A percentile compares a stretch with the other conserved stretches of the same genome.
These are phyloP conservation scores for Lepidothrix coronata DNA, from an alignment of 2,113 vertebrate genomes.

Conservation along the genomic window DNA sequence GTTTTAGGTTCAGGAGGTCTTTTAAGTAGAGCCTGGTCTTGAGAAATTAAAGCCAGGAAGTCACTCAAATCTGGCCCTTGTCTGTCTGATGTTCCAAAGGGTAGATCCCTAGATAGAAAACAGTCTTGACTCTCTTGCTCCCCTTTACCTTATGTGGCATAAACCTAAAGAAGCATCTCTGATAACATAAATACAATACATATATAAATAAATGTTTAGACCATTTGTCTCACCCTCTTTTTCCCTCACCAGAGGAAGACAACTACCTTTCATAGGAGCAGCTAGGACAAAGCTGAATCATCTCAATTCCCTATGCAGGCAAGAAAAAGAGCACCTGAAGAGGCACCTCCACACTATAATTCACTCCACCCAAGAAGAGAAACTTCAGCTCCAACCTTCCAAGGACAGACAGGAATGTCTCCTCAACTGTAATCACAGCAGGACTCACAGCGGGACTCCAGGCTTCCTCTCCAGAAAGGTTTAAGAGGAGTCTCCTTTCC, in stretches of 20 bases:
- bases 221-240: neutral
- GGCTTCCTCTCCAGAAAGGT: neutral
- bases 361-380: neutral
- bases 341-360: neutral
- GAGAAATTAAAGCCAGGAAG: neutral
- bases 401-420: neutral
- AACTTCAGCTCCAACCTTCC: neutral
- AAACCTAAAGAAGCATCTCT: neutral
- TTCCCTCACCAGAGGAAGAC: accelerated
- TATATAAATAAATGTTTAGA: neutral
- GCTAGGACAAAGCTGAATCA: neutral
- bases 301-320: neutral
- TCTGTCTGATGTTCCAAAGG: neutral
- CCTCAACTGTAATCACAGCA: neutral
- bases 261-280: neutral
- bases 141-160: neutral
- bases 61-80: neutral
- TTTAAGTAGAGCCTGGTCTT: neutral
- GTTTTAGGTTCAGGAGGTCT: neutral
- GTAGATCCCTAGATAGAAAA: neutral
- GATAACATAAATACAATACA: neutral
- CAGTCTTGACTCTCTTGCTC: neutral
- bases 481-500: neutral
- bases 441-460: neutral
- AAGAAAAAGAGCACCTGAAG: neutral